phyloP scores from a whole-genome alignment of 2,113 vertebrate species.

The Forbesichthys agassizii region DNA sequence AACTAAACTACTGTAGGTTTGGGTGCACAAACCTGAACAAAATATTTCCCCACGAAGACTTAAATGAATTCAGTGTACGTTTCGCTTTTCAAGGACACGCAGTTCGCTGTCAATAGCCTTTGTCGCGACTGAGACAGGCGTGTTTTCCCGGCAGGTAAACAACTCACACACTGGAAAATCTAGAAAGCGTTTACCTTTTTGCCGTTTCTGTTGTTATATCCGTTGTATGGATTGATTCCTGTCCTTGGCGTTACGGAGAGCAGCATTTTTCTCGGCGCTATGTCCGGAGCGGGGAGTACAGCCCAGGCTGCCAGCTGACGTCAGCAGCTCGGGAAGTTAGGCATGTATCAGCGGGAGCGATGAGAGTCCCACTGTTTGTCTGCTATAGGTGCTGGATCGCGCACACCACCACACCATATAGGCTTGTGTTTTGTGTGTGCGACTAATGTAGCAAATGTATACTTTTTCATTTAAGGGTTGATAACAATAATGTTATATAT shows the following conservation, averaged over 20 bases:
- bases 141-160: conserved; percentile 36
- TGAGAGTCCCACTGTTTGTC: conserved; percentile 42
- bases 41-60: conserved; percentile 38
- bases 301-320: conserved; percentile 83
- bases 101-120: conserved; percentile 67
- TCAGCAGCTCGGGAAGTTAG: conserved; percentile 81
- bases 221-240: conserved; percentile 87
- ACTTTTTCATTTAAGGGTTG: not conserved
- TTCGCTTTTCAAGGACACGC: conserved; percentile 79
- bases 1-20: conserved; percentile 14
- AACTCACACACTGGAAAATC: conserved; percentile 41
- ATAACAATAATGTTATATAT: too few species aligned
- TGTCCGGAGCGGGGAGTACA: conserved; percentile 77
- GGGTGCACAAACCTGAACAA: conserved; percentile 15
- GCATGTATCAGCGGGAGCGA: conserved; percentile 69
- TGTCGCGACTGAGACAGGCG: conserved; percentile 45
- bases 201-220: conserved; percentile 87
- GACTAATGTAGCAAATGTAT: not conserved
- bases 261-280: conserved; percentile 88
- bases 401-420: not conserved
- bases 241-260: conserved; percentile 91
- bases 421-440: not conserved
- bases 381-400: not conserved
- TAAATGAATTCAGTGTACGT: conserved; percentile 57
- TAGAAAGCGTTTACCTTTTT: conserved; percentile 85